phyloP scores from a whole-genome alignment of 1,140 invertebrate species.

The Octopus sinensis region DNA sequence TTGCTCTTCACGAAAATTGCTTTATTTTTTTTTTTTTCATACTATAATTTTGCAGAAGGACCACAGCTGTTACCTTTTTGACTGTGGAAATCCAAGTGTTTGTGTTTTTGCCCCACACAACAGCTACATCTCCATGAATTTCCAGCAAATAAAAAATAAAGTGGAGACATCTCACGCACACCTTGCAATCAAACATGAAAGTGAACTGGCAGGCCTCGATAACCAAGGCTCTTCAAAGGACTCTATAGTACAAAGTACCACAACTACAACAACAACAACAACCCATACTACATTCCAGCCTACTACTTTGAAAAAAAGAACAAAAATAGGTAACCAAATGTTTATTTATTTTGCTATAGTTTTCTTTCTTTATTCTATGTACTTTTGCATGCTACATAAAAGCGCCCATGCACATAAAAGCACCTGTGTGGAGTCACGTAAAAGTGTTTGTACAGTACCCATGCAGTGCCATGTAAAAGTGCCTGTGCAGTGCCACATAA shows the following conservation, averaged over 20 bases:
- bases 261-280: not conserved
- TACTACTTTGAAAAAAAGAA: not conserved
- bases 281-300: not conserved
- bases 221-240: not conserved
- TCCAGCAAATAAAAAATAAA: not conserved
- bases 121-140: conserved; percentile 31
- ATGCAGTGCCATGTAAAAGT: too few relatives aligned
- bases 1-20: too few relatives aligned
- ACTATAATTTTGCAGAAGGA: conserved; percentile 28
- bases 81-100: conserved; percentile 32
- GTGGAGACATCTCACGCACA: not conserved
- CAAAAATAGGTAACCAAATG: conserved; percentile 1
- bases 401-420: too few relatives aligned
- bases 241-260: not conserved
- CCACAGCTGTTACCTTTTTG: conserved; percentile 40
- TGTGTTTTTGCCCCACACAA: conserved; percentile 37
- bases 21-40: not conserved
- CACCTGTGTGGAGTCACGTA: too few relatives aligned
- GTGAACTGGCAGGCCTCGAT: not conserved
- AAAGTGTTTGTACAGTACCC: too few relatives aligned
- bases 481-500: too few relatives aligned
- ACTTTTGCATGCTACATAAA: too few relatives aligned
- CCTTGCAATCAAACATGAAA: conserved; percentile 3
- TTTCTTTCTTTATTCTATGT: too few relatives aligned
- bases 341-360: too few relatives aligned